Evolutionary conservation across 2,797 vertebrate species (phyloP).

Genomic region (Pseudomugil gertrudae): DNA sequence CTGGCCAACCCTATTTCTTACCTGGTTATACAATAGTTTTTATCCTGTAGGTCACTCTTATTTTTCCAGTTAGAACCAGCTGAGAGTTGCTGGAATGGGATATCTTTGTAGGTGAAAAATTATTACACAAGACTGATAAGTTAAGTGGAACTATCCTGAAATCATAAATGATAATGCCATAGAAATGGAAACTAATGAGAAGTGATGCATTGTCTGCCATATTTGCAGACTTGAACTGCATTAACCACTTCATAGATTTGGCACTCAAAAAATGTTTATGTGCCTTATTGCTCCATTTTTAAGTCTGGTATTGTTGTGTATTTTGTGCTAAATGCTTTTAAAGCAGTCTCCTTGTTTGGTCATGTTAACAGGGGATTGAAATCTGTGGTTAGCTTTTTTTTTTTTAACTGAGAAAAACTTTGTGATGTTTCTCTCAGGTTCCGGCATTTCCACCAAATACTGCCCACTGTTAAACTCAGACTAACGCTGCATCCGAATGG

Average conservation of each 20-base stretch:
- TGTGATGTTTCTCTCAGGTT: constrained; percentile 25
- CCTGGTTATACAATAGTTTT: background rate
- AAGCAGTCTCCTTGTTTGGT: constrained; percentile 31
- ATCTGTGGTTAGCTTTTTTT: constrained; percentile 33
- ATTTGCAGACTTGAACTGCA: background rate
- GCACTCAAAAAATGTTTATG: background rate
- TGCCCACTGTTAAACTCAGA: constrained; percentile 49
- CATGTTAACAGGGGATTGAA: constrained; percentile 49
- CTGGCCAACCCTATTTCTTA: constrained; percentile 6
- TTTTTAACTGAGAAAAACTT: constrained; percentile 41
- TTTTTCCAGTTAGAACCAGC: constrained; percentile 12
- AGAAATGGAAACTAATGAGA: constrained; percentile 1
- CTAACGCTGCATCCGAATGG: constrained; percentile 18
- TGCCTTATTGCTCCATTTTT: constrained; percentile 9
- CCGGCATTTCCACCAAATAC: constrained; percentile 34
- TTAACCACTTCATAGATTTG: background rate
- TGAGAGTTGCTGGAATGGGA: too few relatives aligned
- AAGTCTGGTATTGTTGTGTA: constrained; percentile 41
- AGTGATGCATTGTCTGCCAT: background rate
- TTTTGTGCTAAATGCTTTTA: constrained; percentile 31
- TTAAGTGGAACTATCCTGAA: constrained; percentile 10
- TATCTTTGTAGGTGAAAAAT: background rate
- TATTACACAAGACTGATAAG: constrained; percentile 4
- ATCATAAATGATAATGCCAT: constrained; percentile 25
- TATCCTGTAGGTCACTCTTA: background rate